phyloP scores from a whole-genome alignment of 2,113 vertebrate genomes.

The Oncorhynchus nerka region DNA sequence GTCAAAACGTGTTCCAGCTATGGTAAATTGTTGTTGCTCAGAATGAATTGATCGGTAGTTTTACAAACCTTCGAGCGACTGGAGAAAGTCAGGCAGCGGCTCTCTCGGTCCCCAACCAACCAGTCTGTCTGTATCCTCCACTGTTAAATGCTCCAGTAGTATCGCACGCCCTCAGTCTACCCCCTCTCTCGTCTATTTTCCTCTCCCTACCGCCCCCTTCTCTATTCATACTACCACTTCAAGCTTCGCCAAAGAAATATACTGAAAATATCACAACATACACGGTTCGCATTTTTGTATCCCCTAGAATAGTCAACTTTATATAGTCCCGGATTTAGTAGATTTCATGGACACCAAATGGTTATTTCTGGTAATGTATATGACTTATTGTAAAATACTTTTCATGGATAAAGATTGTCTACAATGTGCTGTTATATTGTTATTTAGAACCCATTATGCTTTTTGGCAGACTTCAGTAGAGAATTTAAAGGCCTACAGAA shows the following conservation, averaged over 20 bases:
- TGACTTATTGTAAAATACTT: too few relatives aligned
- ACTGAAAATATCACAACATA: not conserved
- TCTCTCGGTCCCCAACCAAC: constrained; percentile 36
- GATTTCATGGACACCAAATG: too few relatives aligned
- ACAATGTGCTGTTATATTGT: too few relatives aligned
- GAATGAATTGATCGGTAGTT: not conserved
- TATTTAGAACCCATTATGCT: too few relatives aligned
- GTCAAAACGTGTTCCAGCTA: not conserved
- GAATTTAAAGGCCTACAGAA: too few relatives aligned
- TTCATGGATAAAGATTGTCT: too few relatives aligned
- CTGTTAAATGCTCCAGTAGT: constrained; percentile 20
- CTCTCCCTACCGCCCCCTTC: not conserved
- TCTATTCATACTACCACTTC: not conserved
- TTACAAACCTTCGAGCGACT: constrained; percentile 58
- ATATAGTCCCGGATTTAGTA: too few relatives aligned
- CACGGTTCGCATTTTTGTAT: not conserved
- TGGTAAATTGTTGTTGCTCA: not conserved
- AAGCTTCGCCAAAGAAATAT: not conserved
- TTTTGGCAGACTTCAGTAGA: too few relatives aligned
- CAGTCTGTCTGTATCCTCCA: constrained; percentile 40
- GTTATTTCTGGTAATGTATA: too few relatives aligned
- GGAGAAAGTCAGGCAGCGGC: constrained; percentile 24
- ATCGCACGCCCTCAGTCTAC: not conserved
- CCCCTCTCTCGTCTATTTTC: not conserved
- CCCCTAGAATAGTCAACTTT: too few relatives aligned